Percentiles rank a stretch among this genome's conserved stretches.
Evolutionary conservation across 1,140 invertebrate species (phyloP).

Genomic region (Drosophila ironensis): DNA sequence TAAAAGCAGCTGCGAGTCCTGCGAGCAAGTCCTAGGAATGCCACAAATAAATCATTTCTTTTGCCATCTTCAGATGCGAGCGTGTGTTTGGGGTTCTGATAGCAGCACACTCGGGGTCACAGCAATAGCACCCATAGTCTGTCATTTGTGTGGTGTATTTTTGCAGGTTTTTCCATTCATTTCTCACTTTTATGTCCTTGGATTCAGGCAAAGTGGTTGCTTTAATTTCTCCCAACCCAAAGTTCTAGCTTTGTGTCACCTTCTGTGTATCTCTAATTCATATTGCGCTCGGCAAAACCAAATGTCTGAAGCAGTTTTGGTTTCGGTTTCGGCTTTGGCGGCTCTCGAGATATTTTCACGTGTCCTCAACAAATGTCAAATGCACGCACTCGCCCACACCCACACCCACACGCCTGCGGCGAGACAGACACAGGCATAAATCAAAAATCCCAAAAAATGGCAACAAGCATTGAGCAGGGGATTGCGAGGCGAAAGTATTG

Average conservation of each 20-base stretch:
- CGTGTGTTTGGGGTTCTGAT: neutral
- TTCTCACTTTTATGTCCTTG: neutral
- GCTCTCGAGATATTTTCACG: constrained; percentile 74
- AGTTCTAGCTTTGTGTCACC: too few species aligned
- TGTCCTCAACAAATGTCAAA: constrained; percentile 75
- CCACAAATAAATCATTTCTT: constrained; percentile 79
- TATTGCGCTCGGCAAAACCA: too few species aligned
- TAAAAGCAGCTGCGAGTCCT: constrained; percentile 64
- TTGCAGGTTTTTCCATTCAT: too few species aligned
- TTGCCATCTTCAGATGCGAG: constrained; percentile 18
- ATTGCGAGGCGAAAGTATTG: constrained; percentile 61
- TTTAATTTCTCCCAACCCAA: too few species aligned
- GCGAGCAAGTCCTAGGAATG: constrained; percentile 67
- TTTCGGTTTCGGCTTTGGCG: constrained; percentile 23
- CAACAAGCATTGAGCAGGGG: neutral
- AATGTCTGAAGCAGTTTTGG: constrained; percentile 62
- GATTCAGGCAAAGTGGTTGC: too few species aligned
- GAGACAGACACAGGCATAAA: constrained; percentile 48
- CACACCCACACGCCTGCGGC: constrained; percentile 2
- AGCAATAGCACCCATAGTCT: neutral
- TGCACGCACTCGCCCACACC: constrained; percentile 24
- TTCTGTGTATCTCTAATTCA: too few species aligned
- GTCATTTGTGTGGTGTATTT: too few species aligned
- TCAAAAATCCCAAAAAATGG: constrained; percentile 56
- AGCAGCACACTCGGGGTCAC: neutral